phyloP scores from a whole-genome alignment of 2,113 vertebrate species.

The Mus spicilegus region DNA sequence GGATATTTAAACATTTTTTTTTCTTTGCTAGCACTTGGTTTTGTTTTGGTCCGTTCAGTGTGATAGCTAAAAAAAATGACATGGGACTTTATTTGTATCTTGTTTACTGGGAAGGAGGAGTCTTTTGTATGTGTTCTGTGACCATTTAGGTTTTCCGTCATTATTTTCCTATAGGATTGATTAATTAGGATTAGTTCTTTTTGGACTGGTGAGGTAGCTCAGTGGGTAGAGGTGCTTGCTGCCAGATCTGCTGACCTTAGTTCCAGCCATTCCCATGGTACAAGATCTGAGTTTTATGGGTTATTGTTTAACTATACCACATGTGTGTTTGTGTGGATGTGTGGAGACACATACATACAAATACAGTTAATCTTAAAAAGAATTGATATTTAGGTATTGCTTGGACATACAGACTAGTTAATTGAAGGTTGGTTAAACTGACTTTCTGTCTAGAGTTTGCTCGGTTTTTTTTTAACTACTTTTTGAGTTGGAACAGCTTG shows the following conservation, averaged over 20 bases:
- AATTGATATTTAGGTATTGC: background rate
- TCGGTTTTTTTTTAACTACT: background rate
- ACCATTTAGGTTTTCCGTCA: background rate
- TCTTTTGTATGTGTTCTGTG: constrained; percentile 12
- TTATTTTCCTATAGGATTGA: background rate
- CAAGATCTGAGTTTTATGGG: background rate
- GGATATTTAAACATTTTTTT: background rate
- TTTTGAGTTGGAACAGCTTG: background rate
- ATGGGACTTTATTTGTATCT: background rate
- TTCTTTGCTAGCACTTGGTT: background rate
- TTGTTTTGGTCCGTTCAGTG: background rate
- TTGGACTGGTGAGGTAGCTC: background rate
- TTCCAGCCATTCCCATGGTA: background rate
- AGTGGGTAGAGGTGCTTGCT: background rate
- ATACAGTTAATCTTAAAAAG: background rate
- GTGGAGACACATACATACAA: too few relatives aligned
- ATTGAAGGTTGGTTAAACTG: background rate
- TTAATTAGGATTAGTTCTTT: background rate
- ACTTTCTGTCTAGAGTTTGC: background rate
- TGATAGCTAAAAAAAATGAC: background rate
- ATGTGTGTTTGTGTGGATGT: background rate
- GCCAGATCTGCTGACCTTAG: background rate
- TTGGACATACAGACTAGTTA: background rate
- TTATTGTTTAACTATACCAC: background rate
- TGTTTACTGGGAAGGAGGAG: background rate